Conservation (phyloP, 2,113 vertebrate genomes). For the Dermatemys mawii region DNA sequence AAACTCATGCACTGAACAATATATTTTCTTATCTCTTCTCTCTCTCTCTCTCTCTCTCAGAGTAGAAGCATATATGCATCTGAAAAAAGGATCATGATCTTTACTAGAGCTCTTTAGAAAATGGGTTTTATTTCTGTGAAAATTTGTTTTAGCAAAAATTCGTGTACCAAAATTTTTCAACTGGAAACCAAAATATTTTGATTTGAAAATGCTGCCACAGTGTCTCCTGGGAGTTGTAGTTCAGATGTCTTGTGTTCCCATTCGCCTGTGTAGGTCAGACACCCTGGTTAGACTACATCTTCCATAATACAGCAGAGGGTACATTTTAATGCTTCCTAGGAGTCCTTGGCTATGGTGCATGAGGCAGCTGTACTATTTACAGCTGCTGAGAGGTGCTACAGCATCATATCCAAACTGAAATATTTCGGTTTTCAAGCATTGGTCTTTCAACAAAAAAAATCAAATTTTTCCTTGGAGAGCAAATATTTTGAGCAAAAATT, state of each 20-base stretch:
- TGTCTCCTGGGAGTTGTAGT: background rate
- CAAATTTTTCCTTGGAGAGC: background rate
- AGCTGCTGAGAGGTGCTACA: background rate
- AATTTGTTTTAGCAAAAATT: background rate
- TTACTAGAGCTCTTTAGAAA: background rate
- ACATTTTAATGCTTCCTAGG: background rate
- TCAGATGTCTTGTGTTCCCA: background rate
- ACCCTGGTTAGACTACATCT: background rate
- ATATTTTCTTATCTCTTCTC: background rate
- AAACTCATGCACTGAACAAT: background rate
- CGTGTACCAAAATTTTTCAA: background rate
- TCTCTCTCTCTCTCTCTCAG: background rate
- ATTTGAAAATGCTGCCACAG: background rate
- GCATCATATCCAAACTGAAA: background rate
- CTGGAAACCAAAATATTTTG: background rate
- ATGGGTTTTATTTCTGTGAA: background rate
- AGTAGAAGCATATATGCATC: background rate
- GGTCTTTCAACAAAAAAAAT: rapidly evolving
- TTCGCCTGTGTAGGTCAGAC: background rate
- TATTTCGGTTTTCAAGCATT: background rate
- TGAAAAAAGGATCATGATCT: background rate
- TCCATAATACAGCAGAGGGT: background rate
- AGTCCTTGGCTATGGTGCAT: background rate
- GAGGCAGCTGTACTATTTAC: background rate
- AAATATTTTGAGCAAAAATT: background rate